Evolutionary conservation across 1,140 invertebrate genomes (phyloP).

Genomic region (Idris sp.): DNA sequence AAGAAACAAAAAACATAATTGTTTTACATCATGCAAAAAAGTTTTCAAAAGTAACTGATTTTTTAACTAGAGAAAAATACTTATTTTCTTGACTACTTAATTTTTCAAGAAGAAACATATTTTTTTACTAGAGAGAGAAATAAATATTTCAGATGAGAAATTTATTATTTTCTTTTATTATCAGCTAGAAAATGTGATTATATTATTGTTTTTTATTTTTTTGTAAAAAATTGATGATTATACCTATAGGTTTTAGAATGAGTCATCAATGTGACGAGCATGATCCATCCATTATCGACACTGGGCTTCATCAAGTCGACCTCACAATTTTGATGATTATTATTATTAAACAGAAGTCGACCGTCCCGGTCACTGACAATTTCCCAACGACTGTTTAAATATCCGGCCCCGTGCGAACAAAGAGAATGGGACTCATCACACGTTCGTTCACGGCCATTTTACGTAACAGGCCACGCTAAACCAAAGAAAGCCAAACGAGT

Average conservation of each 20-base stretch:
- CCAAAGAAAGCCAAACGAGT: slow-evolving; percentile 2
- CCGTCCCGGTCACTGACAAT: neutral
- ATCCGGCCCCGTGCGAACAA: slow-evolving; percentile 50
- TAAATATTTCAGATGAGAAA: too few relatives aligned
- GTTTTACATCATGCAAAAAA: too few relatives aligned
- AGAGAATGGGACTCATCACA: slow-evolving; percentile 44
- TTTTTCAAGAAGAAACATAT: too few relatives aligned
- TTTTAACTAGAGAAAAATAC: too few relatives aligned
- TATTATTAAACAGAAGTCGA: slow-evolving; percentile 15
- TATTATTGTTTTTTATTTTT: too few relatives aligned
- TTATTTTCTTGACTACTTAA: too few relatives aligned
- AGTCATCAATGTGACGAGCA: slow-evolving; percentile 9
- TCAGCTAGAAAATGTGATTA: too few relatives aligned
- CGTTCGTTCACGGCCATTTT: slow-evolving; percentile 55
- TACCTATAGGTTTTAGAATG: slow-evolving; percentile 2
- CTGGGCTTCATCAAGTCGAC: slow-evolving; percentile 14
- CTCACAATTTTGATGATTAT: slow-evolving; percentile 17
- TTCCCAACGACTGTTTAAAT: slow-evolving; percentile 33
- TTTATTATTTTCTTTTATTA: too few relatives aligned
- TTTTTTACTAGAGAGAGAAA: too few relatives aligned
- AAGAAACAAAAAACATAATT: too few relatives aligned
- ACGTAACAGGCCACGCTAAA: slow-evolving; percentile 3
- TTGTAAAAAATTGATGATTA: too few relatives aligned
- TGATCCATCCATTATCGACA: slow-evolving; percentile 22
- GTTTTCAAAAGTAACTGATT: too few relatives aligned